phyloP scores from a whole-genome alignment of 2,113 vertebrate species.

The Microtus oregoni region DNA sequence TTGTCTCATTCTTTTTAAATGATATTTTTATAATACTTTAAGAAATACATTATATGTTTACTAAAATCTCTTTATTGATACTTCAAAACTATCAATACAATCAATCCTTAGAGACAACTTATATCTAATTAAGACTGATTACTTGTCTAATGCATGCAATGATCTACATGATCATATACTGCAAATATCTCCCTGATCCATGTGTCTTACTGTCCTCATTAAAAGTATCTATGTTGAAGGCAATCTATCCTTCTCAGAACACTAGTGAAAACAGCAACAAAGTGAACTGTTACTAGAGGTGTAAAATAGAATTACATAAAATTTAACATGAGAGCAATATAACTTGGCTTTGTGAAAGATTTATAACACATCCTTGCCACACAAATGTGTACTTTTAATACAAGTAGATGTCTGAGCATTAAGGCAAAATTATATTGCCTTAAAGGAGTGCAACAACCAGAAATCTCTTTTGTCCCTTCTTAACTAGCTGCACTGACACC shows the following conservation, averaged over 20 bases:
- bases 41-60: not conserved
- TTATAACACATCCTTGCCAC: not conserved
- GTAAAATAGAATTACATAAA: not conserved
- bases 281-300: not conserved
- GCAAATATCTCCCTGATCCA: not conserved
- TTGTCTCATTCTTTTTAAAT: not conserved
- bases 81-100: not conserved
- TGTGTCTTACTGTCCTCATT: not conserved
- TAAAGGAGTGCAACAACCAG: not conserved
- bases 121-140: not conserved
- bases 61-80: conserved; percentile 1
- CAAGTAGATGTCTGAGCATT: not conserved
- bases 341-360: not conserved
- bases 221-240: conserved; percentile 1
- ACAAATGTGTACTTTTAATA: not conserved
- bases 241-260: not conserved
- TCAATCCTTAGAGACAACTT: not conserved
- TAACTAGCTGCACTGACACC: not conserved
- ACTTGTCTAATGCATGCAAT: not conserved
- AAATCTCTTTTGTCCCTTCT: conserved; percentile 4
- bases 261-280: not conserved
- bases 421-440: not conserved
- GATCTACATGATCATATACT: not conserved
- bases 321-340: not conserved
- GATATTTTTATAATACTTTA: not conserved